A percentile compares a stretch with the other conserved stretches of the same genome.
Evolutionary conservation across 2,113 vertebrate species (phyloP).

Genomic region (Cranoglanis bouderius): DNA sequence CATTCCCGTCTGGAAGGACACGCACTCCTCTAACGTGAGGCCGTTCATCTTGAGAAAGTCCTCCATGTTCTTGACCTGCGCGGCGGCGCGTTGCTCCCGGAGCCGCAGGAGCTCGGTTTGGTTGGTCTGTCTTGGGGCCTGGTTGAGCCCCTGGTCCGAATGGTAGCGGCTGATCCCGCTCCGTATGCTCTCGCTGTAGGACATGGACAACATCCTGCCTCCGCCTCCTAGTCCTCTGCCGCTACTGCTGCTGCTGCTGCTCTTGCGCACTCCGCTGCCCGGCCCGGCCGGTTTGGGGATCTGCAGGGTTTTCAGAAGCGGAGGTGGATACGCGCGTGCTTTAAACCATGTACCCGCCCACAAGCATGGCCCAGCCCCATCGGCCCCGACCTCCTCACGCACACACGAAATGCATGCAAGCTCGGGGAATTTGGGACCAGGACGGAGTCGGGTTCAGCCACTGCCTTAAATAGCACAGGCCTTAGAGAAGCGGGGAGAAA

Average conservation of each 20-base stretch:
- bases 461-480: conserved; percentile 76
- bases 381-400: conserved; percentile 28
- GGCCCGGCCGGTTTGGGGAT: conserved; percentile 69
- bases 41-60: conserved; percentile 96
- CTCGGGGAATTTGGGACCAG: conserved; percentile 60
- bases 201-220: conserved; percentile 93
- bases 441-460: conserved; percentile 60
- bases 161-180: conserved; percentile 91
- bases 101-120: conserved; percentile 85
- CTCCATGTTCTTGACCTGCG: conserved; percentile 92
- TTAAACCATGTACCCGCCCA: conserved; percentile 67
- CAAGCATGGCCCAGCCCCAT: conserved; percentile 69
- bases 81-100: conserved; percentile 86
- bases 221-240: conserved; percentile 49
- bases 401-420: conserved; percentile 36
- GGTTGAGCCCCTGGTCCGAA: conserved; percentile 89
- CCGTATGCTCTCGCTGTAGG: conserved; percentile 93
- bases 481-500: conserved; percentile 48
- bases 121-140: conserved; percentile 79
- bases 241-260: conserved; percentile 73
- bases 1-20: conserved; percentile 91
- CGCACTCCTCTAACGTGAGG: conserved; percentile 87
- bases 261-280: conserved; percentile 72
- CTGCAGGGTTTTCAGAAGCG: conserved; percentile 71
- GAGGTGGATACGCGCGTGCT: conserved; percentile 67